Evolutionary conservation across 2,797 vertebrate species (phyloP), one percentile per base, ranked within the genome.

Genomic region (Simalia tracyae): DNA sequence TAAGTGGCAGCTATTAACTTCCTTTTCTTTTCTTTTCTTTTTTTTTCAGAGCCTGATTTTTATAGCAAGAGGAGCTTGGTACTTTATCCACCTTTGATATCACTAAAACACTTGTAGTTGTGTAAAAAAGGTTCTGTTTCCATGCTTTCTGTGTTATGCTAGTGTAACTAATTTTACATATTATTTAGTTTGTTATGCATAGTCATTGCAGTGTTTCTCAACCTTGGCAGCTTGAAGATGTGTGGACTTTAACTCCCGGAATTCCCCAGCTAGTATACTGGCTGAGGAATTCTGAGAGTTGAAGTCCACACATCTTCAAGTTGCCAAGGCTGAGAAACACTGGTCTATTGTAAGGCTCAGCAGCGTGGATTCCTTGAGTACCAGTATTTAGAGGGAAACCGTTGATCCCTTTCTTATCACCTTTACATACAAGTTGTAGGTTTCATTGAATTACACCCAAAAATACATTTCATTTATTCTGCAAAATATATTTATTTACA

Each of bases 21-120:
- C 11, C 54, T n/a, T 36, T 19, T 19, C 50, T 54, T 63, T 85
- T 5, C 28, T 46, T 54, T 5, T 76, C 4, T 57, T 54, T 46
- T 54, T 54, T 76, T 8, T 57, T 54, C 50, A 81, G 42, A 85
- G 42, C n/a, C 31, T 42, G 88, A 94, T 19, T 5, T 93, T 92
- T 42, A 11, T 22, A 36, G 2, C 68, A 72, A 36, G 31, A 72
- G 31, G 26, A 54, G 12, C 26, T 17, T 14, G 5, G 9, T 61
- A 50, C 63, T 63, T 31, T 91, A 0, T 90, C 84, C 42, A 61
- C 57, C 26, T 89, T 94, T 95, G 86, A 57, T 54, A 19, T 95
- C 92, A 57, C 60, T 90, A 36, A 91, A 46, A 92, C 24, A 64
- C 31, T 28, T 88, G 42, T 15, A 89, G 93, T 93, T 90, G 46